These are phyloP conservation scores for Pogoniulus pusillus DNA, from an alignment of 2,797 vertebrate genomes.

Conservation along the genomic window DNA sequence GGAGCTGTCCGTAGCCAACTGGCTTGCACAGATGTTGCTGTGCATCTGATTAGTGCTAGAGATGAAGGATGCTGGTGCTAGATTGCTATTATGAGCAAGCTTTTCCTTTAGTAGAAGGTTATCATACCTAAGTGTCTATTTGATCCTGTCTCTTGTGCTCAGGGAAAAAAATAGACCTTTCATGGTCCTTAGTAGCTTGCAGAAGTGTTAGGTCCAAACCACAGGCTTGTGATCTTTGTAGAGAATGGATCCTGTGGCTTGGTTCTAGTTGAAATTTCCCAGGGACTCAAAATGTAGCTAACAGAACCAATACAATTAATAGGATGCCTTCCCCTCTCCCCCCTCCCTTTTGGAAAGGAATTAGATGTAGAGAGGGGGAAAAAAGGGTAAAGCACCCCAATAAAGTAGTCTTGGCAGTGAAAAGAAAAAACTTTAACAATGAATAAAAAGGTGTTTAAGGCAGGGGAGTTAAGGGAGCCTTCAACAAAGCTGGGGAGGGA, in stretches of 20 bases:
- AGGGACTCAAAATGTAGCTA: no score
- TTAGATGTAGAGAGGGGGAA: no score
- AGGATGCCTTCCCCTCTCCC: no score
- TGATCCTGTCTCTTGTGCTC: background rate
- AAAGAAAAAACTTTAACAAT: no score
- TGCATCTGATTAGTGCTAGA: background rate
- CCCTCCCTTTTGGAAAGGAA: no score
- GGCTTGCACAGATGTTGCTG: constrained; percentile 52
- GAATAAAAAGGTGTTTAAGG: no score
- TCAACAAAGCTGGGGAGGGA: no score
- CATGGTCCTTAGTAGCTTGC: background rate
- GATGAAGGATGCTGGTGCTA: background rate
- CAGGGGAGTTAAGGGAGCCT: no score
- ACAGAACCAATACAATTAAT: no score
- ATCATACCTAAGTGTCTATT: background rate
- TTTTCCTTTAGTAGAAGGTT: background rate
- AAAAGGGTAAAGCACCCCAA: no score
- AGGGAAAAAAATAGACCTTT: background rate
- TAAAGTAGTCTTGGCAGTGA: no score
- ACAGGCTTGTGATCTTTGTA: background rate
- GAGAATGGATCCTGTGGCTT: background rate
- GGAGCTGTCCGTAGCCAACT: constrained; percentile 70
- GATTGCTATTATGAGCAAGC: background rate
- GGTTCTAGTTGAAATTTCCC: no score
- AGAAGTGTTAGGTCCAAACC: background rate